Evolutionary conservation across 1,140 invertebrate species (phyloP).

Genomic region (Bombyx mori): ASM3026992v2 NC_085119.1:10516501-10517000

Average conservation of each 20-base stretch:
- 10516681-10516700: conserved; percentile 36
- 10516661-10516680: conserved; percentile 37
- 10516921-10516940: too few species aligned
- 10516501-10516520: too few species aligned
- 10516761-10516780: conserved; percentile 25
- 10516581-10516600: neutral
- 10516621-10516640: conserved; percentile 30
- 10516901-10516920: neutral
- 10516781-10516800: conserved; percentile 20
- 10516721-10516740: conserved; percentile 34
- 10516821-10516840: conserved; percentile 37
- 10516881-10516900: conserved; percentile 23
- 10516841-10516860: conserved; percentile 33
- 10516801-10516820: conserved; percentile 33
- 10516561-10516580: too few species aligned
- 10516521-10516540: too few species aligned
- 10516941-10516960: too few species aligned
- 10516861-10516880: conserved; percentile 39
- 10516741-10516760: conserved; percentile 25
- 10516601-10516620: conserved; percentile 15
- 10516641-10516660: conserved; percentile 37
- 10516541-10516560: too few species aligned
- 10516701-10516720: conserved; percentile 34
- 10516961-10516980: too few species aligned
- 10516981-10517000: too few species aligned